phyloP scores from a whole-genome alignment of 2,113 vertebrate species.

The Uria aalge region DNA sequence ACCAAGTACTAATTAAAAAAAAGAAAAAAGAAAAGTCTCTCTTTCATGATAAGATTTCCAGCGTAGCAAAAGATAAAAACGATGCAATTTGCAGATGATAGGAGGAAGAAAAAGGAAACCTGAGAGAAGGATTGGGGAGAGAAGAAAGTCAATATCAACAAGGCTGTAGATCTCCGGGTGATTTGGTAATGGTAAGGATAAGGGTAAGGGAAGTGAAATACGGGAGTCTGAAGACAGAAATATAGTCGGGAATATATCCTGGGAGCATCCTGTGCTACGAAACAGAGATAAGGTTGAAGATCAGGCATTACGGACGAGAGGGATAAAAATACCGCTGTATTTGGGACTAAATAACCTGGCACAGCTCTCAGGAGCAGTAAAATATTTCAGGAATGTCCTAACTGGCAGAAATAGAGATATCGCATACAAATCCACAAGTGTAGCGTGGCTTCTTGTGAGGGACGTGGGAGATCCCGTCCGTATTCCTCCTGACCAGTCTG shows the following conservation, averaged over 20 bases:
- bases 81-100: slow-evolving; percentile 45
- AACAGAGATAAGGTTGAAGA: slow-evolving; percentile 14
- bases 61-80: slow-evolving; percentile 61
- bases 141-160: neutral
- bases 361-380: neutral
- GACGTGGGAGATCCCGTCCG: neutral
- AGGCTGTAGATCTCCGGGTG: neutral
- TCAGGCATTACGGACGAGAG: neutral
- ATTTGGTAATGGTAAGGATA: neutral
- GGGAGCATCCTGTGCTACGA: neutral
- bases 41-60: slow-evolving; percentile 70
- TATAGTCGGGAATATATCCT: neutral
- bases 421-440: neutral
- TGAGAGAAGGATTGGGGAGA: slow-evolving; percentile 1
- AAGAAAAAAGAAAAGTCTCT: slow-evolving; percentile 63
- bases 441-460: neutral
- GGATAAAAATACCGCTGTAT: neutral
- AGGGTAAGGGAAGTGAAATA: slow-evolving; percentile 28
- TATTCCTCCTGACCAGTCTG: neutral
- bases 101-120: neutral
- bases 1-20: slow-evolving; percentile 81
- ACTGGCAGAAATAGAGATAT: neutral
- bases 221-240: neutral
- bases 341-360: neutral
- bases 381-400: neutral